A percentile compares a stretch with the other conserved stretches of the same genome.
These are phyloP conservation scores for Salvelinus sp. DNA, from an alignment of 2,113 vertebrate genomes.

Conservation along the genomic window DNA sequence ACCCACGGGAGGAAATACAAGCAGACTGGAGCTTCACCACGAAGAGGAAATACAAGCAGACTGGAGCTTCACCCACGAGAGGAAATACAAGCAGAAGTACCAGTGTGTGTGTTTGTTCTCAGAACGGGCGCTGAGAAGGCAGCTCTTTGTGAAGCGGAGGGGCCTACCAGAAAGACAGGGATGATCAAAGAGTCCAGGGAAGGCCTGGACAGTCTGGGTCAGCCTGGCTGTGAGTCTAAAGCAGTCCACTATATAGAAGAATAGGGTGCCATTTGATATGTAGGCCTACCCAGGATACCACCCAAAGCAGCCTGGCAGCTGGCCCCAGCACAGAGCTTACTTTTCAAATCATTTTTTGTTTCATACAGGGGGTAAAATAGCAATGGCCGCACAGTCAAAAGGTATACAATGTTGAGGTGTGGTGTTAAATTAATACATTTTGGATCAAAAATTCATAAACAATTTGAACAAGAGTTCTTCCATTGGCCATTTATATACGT, in stretches of 20 bases:
- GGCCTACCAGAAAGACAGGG: conserved; percentile 7
- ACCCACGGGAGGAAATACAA: too few species aligned
- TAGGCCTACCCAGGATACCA: background rate
- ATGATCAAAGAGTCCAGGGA: conserved; percentile 43
- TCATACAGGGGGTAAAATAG: background rate
- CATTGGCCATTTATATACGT: too few species aligned
- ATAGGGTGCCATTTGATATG: background rate
- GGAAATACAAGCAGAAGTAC: conserved; percentile 4
- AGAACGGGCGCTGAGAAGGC: conserved; percentile 19
- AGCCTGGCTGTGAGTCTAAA: too few species aligned
- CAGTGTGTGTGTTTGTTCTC: too few species aligned
- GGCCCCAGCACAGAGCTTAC: too few species aligned
- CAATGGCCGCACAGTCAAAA: too few species aligned
- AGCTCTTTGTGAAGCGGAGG: conserved; percentile 40
- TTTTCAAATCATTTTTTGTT: too few species aligned
- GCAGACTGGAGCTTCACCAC: too few species aligned
- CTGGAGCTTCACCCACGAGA: background rate
- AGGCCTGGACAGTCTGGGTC: conserved; percentile 39
- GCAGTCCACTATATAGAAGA: too few species aligned
- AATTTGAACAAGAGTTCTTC: too few species aligned
- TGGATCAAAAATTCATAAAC: background rate
- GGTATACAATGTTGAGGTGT: too few species aligned
- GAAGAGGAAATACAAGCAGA: too few species aligned
- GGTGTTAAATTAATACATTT: background rate
- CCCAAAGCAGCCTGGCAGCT: background rate